A percentile compares a stretch with the other conserved stretches of the same genome.
Evolutionary conservation across 2,113 vertebrate species (phyloP).

Genomic region (Archilochus colubris): DNA sequence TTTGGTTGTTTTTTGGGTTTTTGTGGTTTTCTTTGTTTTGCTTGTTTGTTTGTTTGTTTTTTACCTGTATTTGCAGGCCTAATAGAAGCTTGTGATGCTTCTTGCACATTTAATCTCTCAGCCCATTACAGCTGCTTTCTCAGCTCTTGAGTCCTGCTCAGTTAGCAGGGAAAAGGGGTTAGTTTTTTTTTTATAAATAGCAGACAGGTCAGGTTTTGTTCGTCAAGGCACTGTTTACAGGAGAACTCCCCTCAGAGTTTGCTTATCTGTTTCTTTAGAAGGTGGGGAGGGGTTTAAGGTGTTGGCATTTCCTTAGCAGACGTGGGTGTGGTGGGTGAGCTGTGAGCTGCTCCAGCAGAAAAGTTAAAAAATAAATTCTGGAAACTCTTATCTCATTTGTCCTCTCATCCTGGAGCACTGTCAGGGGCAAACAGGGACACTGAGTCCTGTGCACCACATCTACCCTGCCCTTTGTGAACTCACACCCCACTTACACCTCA

Average conservation of each 20-base stretch:
- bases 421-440: not conserved
- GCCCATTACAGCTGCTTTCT: not conserved
- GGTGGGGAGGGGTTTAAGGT: accelerated
- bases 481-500: not conserved
- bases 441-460: not conserved
- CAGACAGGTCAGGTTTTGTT: not conserved
- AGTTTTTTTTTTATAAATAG: not conserved
- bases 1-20: too few relatives aligned
- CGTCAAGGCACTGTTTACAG: not conserved
- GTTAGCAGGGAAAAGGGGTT: not conserved
- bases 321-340: not conserved
- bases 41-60: not conserved
- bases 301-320: accelerated
- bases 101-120: accelerated
- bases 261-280: accelerated
- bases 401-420: not conserved
- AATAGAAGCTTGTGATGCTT: accelerated
- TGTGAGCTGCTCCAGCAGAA: not conserved
- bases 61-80: accelerated
- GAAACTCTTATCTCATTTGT: not conserved
- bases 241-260: not conserved
- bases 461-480: not conserved
- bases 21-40: too few relatives aligned
- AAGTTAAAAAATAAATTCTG: not conserved
- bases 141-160: not conserved